These are phyloP conservation scores for Acrobasis repandana DNA, from an alignment of 2,888 invertebrate genomes.

Conservation along the genomic window DNA sequence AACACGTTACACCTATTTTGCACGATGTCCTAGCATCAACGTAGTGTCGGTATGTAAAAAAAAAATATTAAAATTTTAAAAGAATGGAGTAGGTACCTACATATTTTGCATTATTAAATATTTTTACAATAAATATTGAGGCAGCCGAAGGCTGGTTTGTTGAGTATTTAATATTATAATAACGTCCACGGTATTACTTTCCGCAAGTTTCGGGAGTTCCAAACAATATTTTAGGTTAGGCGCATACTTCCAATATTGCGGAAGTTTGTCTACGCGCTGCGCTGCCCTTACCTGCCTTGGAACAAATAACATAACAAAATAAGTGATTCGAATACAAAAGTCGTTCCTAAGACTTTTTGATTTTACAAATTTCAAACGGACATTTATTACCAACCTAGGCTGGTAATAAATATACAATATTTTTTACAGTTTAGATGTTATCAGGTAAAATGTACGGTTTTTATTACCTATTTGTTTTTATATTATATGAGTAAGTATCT, in stretches of 20 bases:
- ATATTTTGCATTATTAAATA: neutral
- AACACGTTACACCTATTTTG: too few relatives aligned
- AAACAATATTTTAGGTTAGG: constrained; percentile 19
- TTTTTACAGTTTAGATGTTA: too few relatives aligned
- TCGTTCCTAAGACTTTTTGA: neutral
- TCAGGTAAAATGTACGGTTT: too few relatives aligned
- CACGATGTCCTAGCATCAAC: neutral
- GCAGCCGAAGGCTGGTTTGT: neutral
- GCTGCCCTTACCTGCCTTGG: constrained; percentile 6
- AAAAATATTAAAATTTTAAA: too few relatives aligned
- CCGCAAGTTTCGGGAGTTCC: constrained; percentile 8
- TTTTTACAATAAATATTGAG: neutral
- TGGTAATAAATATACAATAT: too few relatives aligned
- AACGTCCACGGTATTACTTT: constrained; percentile 13
- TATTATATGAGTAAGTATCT: too few relatives aligned
- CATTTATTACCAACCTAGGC: too few relatives aligned
- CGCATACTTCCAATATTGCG: constrained; percentile 20
- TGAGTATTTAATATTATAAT: constrained; percentile 6
- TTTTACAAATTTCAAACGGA: neutral
- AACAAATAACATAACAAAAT: constrained; percentile 1
- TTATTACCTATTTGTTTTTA: too few relatives aligned
- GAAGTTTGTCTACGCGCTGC: constrained; percentile 9
- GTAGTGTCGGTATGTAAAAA: too few relatives aligned
- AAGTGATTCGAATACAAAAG: neutral
- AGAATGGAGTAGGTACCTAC: too few relatives aligned